Evolutionary conservation across 2,888 invertebrate species (phyloP), one percentile per base, ranked within the genome.

Genomic region (Thyatira batis): DNA sequence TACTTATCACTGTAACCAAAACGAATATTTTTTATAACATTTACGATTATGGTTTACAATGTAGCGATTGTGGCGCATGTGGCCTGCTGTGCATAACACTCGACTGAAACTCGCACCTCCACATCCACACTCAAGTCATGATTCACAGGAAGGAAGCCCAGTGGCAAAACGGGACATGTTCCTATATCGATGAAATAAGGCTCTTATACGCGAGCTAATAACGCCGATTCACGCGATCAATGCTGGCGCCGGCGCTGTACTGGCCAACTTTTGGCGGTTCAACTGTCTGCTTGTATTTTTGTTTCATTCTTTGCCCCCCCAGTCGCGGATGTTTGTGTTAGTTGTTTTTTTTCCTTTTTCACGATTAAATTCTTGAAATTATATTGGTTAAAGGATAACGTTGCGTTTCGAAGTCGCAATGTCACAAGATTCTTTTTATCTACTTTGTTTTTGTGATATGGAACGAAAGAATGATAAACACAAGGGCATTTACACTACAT

Each of bases 81-180:
- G 79, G 75, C 73, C 72, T 71, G 67, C 74, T 74, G 75, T 71
- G 78, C 69, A 74, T 76, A 67, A 73, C 75, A 73, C 75, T 73
- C 75, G 71, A 85, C 84, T 85, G 85, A 78, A 82, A 82, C 77
- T 76, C 79, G 76, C 77, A 71, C 71, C 73, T 67, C 72, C 72
- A 69, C 69, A 73, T 73, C 70, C 67, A 69, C 78, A 72, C 76
- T 78, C 77, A 72, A 73, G 71, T 73, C 76, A 80, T 90, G 89
- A 90, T 83, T 91, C 89, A 89, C 87, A 87, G 89, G 86, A 86
- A 84, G 86, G 80, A 80, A 76, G 68, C 76, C 65, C 80, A 82
- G 79, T 77, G 71, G 82, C 77, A 66, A 83, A 89, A 87, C 85
- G 89, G 89, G 80, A 78, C 83, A 89, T 84, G 82, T 86, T 77